phyloP scores from a whole-genome alignment of 2,888 invertebrate genomes.

The Drosophila crucigera region DNA sequence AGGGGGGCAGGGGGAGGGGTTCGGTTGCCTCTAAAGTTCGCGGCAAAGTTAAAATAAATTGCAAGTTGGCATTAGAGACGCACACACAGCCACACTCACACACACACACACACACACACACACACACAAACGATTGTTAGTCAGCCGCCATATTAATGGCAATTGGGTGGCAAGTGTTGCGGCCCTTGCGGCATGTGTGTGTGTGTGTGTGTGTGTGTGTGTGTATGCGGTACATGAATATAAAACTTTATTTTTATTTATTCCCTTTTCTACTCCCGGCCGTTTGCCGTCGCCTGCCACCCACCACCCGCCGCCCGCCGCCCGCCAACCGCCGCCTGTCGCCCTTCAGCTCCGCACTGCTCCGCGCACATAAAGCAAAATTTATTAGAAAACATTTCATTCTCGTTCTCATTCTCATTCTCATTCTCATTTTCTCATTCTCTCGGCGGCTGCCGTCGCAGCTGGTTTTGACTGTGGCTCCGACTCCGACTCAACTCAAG shows the following conservation, averaged over 20 bases:
- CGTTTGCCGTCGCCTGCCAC: slow-evolving; percentile 29
- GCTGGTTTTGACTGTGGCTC: slow-evolving; percentile 63
- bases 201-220: slow-evolving; percentile 61
- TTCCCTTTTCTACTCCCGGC: slow-evolving; percentile 71
- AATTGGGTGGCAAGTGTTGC: slow-evolving; percentile 82
- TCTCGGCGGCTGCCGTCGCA: slow-evolving; percentile 42
- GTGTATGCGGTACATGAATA: slow-evolving; percentile 76
- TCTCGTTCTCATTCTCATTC: slow-evolving; percentile 57
- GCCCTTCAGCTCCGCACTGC: slow-evolving; percentile 50
- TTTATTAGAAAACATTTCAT: slow-evolving; percentile 85
- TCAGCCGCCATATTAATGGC: slow-evolving; percentile 83
- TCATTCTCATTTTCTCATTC: slow-evolving; percentile 28
- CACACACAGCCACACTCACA: slow-evolving; percentile 44
- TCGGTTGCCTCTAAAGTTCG: slow-evolving; percentile 73
- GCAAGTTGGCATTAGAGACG: slow-evolving; percentile 82
- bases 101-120: slow-evolving; percentile 43
- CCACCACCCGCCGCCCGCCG: too few species aligned
- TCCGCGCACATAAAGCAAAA: slow-evolving; percentile 84
- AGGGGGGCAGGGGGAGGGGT: background rate
- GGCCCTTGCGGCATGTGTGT: slow-evolving; percentile 62
- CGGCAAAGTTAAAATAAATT: slow-evolving; percentile 79
- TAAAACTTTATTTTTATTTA: slow-evolving; percentile 81
- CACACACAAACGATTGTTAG: slow-evolving; percentile 67
- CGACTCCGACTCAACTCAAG: slow-evolving; percentile 34
- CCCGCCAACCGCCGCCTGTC: slow-evolving; percentile 3